Evolutionary conservation across 2,113 vertebrate genomes (phyloP).

Genomic region (Manacus vitellinus): DNA sequence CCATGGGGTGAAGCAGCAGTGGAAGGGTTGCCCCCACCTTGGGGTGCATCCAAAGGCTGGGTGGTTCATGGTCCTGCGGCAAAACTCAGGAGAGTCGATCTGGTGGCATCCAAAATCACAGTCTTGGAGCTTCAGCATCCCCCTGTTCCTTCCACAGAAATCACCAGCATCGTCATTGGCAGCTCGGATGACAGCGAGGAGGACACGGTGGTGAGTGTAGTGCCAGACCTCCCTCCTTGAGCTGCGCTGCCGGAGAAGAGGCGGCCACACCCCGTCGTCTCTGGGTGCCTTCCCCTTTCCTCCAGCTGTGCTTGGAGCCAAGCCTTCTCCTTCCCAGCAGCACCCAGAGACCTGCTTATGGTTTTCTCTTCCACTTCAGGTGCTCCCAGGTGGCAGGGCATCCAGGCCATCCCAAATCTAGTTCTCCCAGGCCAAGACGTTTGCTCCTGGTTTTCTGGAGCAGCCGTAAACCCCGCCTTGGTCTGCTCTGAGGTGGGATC

Average conservation of each 20-base stretch:
- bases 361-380: background rate
- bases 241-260: background rate
- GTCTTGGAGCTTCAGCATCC: background rate
- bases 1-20: background rate
- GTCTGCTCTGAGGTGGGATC: background rate
- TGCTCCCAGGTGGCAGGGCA: background rate
- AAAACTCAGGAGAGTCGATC: accelerated
- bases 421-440: background rate
- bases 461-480: background rate
- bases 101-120: accelerated
- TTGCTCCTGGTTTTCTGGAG: background rate
- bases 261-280: background rate
- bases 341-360: background rate
- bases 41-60: no score
- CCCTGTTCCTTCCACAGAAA: constrained; percentile 28
- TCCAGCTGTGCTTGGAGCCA: accelerated
- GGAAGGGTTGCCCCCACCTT: background rate
- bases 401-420: background rate
- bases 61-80: background rate
- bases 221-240: background rate
- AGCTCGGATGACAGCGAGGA: constrained; percentile 71
- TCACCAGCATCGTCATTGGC: constrained; percentile 62
- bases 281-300: background rate
- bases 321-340: background rate
- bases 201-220: constrained; percentile 59